phyloP scores from a whole-genome alignment of 2,888 invertebrate species.

The Galerucella pusilla region DNA sequence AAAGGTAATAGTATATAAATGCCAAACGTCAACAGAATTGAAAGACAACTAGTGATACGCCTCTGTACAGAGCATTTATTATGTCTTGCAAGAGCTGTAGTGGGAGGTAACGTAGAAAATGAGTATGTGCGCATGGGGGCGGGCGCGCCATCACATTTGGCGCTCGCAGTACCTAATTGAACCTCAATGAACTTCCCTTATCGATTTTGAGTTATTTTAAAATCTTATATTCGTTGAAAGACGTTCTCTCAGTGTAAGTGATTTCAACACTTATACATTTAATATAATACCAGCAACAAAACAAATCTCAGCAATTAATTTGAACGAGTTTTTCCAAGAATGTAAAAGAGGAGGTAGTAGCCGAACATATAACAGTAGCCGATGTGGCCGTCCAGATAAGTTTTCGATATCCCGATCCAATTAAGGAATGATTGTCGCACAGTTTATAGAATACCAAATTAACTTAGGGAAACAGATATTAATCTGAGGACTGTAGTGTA shows the following conservation, averaged over 20 bases:
- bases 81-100: no score
- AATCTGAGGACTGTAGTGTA: constrained; percentile 34
- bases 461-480: constrained; percentile 47
- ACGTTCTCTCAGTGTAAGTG: constrained; percentile 3
- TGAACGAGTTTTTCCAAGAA: constrained; percentile 28
- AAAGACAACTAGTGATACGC: no score
- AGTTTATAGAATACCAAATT: constrained; percentile 49
- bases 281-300: constrained; percentile 19
- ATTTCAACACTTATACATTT: constrained; percentile 15
- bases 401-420: constrained; percentile 44
- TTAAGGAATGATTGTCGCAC: constrained; percentile 47
- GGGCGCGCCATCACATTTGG: no score
- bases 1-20: no score
- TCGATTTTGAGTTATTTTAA: neutral
- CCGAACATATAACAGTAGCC: constrained; percentile 47
- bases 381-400: constrained; percentile 50
- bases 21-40: no score
- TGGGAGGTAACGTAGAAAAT: no score
- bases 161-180: no score
- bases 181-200: no score
- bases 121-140: no score
- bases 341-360: constrained; percentile 18
- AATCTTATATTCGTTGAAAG: neutral
- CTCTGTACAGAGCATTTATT: no score
- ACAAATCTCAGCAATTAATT: constrained; percentile 32